Base-by-base conservation (phyloP, 2,888 invertebrate species). In the Vandiemenella viatica region DNA sequence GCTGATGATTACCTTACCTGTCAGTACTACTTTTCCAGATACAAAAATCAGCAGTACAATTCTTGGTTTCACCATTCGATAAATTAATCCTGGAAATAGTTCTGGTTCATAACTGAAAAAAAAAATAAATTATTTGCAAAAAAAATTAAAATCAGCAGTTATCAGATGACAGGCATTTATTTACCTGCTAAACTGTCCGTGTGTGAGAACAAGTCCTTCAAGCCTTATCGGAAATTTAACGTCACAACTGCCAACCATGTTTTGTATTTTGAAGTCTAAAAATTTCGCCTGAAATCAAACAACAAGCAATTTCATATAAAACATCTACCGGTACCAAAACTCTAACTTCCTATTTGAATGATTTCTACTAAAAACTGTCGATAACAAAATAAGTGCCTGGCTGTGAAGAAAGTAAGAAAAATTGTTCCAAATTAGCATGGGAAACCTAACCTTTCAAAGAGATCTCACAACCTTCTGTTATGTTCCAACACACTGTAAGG, bases 221-320 rank as follows among this genome's bases (percentile, higher is more conserved):
- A 77, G 67, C 62, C 77, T 78, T 60, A 81, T 77, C 45, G 79
- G 87, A 68, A 81, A 85, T 58, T 77, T 71, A 60, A 80, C 69
- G 69, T 83, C 85, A 56, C 77, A 83, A 38, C 81, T 87, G 42
- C 78, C 83, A 51, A 77, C 83, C 64, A 80, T 79, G 67, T 81
- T 86, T 69, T 78, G 86, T 54, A 87, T 73, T 66, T 84, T 86
- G 59, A 83, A 88, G 58, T 83, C 81, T 41, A 74, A 66, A 63
- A 86, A 85, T 62, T 79, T 80, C 0, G 84, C 82, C 50, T 51
- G 15, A 18, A 45, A 45, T 41, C 26, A 37, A 13, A 16, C 43
- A 41, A n/a, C n/a, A n/a, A n/a, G n/a, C n/a, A n/a, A n/a, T n/a
- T n/a, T n/a, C n/a, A n/a, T n/a, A n/a, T n/a, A n/a, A n/a, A n/a